Evolutionary conservation across 2,113 vertebrate species (phyloP).

Genomic region (Spea multiplicata): DNA sequence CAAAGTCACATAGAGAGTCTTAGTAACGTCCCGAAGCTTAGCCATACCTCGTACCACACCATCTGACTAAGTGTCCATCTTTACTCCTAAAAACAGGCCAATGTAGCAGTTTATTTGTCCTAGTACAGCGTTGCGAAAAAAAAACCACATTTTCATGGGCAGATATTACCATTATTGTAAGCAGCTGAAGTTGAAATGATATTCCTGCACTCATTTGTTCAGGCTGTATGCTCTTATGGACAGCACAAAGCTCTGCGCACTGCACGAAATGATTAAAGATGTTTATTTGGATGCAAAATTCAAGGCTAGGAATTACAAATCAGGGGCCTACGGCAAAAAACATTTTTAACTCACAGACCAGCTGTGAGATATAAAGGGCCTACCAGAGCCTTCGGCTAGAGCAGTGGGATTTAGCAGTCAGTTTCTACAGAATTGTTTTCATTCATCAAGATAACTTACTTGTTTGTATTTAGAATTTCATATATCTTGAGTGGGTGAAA

Average conservation of each 20-base stretch:
- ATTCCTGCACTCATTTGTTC: constrained; percentile 36
- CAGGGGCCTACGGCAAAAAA: constrained; percentile 46
- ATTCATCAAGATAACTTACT: constrained; percentile 48
- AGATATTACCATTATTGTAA: constrained; percentile 27
- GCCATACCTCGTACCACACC: no score
- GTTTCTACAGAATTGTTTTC: constrained; percentile 46
- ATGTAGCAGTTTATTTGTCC: neutral
- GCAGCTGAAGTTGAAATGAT: constrained; percentile 40
- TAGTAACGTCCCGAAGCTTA: no score
- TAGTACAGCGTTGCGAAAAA: neutral
- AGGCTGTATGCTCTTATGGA: constrained; percentile 17
- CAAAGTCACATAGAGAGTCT: no score
- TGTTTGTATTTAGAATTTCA: constrained; percentile 45
- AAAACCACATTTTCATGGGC: constrained; percentile 16
- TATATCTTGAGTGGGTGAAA: constrained; percentile 42
- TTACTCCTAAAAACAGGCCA: neutral
- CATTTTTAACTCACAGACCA: constrained; percentile 48
- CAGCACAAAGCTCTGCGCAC: constrained; percentile 42
- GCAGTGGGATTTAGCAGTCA: constrained; percentile 45
- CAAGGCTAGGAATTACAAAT: constrained; percentile 48
- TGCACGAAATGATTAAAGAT: constrained; percentile 47
- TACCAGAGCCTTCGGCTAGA: constrained; percentile 30
- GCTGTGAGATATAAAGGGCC: constrained; percentile 47
- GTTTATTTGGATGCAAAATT: constrained; percentile 50
- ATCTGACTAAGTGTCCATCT: no score